Conservation (phyloP, 2,888 invertebrate genomes). For the Plebejus argus region DNA sequence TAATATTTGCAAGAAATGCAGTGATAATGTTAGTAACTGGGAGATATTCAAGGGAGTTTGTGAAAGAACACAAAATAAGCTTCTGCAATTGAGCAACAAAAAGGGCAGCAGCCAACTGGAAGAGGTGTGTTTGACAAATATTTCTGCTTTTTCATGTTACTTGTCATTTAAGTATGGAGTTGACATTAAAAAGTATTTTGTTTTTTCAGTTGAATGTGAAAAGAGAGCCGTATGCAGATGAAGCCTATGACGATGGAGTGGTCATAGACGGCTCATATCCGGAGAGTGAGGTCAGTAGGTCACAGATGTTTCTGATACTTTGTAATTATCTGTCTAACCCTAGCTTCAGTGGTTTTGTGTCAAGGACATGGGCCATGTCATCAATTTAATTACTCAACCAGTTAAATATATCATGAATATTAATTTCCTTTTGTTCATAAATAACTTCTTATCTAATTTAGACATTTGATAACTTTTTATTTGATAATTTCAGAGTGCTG, state of each 20-base stretch:
- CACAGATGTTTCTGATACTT: neutral
- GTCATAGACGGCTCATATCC: conserved; percentile 75
- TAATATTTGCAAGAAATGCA: conserved; percentile 83
- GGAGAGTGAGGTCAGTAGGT: conserved; percentile 67
- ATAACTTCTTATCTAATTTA: neutral
- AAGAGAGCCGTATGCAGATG: conserved; percentile 80
- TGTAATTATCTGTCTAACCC: conserved; percentile 18
- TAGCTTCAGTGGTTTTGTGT: conserved; percentile 50
- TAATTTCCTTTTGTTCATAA: conserved; percentile 29
- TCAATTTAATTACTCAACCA: conserved; percentile 29
- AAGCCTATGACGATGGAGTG: conserved; percentile 77
- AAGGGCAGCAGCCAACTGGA: conserved; percentile 78
- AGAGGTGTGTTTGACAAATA: conserved; percentile 64
- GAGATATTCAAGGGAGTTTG: conserved; percentile 83
- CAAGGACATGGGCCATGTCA: conserved; percentile 63
- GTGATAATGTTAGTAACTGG: conserved; percentile 84
- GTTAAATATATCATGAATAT: conserved; percentile 22
- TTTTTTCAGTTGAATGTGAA: conserved; percentile 79
- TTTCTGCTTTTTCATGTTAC: conserved; percentile 53
- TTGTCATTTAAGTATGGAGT: conserved; percentile 60
- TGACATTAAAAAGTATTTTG: conserved; percentile 50
- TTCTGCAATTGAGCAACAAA: conserved; percentile 80
- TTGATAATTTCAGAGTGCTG: conserved; percentile 55
- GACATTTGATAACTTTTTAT: neutral
- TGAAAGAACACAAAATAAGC: conserved; percentile 83